Percentiles rank a stretch among this genome's conserved stretches.
Evolutionary conservation across 92 coral and sea anemone species (phyloP).

Genomic region (Chrysogorgia sp.): DNA sequence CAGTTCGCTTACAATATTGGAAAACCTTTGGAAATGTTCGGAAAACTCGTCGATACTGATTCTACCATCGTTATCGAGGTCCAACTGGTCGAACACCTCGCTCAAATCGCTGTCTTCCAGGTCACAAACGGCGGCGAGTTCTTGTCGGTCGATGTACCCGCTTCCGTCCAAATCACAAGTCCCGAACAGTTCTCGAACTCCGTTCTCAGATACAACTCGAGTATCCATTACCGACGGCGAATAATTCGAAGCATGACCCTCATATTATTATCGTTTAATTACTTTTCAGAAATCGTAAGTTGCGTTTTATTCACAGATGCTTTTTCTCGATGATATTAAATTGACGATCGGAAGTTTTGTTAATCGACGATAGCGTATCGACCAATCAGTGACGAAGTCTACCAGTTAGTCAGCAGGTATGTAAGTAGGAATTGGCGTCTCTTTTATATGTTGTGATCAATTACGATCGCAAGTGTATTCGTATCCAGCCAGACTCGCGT

Average conservation of each 20-base stretch:
- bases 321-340: constrained; percentile 17
- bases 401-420: constrained; percentile 11
- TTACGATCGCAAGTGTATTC: too few relatives aligned
- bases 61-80: constrained; percentile 87
- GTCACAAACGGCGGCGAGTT: constrained; percentile 98
- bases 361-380: not conserved
- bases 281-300: not conserved
- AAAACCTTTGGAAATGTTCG: constrained; percentile 87
- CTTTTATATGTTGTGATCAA: too few relatives aligned
- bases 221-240: too few relatives aligned
- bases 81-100: constrained; percentile 86
- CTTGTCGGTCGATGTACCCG: constrained; percentile 89
- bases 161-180: constrained; percentile 93
- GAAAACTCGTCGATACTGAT: constrained; percentile 97
- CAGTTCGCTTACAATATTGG: constrained; percentile 78
- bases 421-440: too few relatives aligned
- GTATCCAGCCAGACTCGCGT: too few relatives aligned
- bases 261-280: too few relatives aligned
- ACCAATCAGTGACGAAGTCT: constrained; percentile 34
- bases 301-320: not conserved
- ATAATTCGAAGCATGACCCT: too few relatives aligned
- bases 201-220: not conserved
- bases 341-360: not conserved
- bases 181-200: constrained; percentile 76
- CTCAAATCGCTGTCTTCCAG: constrained; percentile 85